A percentile compares a stretch with the other conserved stretches of the same genome.
phyloP scores from a whole-genome alignment of 2,797 vertebrate species.

The Tenualosa ilisha region DNA sequence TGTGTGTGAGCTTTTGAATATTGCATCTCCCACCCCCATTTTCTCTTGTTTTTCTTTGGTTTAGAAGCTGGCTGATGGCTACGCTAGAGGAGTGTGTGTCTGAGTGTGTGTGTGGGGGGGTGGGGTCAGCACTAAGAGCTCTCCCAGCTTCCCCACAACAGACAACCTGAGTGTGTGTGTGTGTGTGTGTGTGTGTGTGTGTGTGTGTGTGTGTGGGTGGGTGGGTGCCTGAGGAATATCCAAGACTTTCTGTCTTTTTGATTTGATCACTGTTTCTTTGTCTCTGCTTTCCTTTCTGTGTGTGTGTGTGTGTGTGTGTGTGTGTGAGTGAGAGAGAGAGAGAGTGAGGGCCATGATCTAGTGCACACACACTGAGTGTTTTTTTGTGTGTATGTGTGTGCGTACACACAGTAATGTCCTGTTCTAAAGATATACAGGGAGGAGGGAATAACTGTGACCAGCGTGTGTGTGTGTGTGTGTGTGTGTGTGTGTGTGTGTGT shows the following conservation, averaged over 20 bases:
- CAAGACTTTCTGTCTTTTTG: no score
- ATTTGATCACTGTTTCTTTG: no score
- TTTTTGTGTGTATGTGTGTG: background rate
- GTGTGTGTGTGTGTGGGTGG: background rate
- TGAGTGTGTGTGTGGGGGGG: no score
- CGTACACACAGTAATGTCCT: background rate
- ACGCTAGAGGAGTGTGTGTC: no score
- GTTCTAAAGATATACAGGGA: no score
- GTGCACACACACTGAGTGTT: no score
- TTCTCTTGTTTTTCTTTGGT: background rate
- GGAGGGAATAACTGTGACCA: no score
- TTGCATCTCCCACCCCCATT: slow-evolving; percentile 48
- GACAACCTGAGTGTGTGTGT: background rate
- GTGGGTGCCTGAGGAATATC: background rate
- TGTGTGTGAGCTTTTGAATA: slow-evolving; percentile 60
- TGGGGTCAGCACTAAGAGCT: background rate
- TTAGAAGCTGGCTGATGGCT: background rate
- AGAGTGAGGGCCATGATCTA: background rate
- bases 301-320: background rate
- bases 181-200: background rate
- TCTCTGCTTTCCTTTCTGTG: background rate
- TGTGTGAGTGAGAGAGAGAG: background rate
- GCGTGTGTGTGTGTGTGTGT: slow-evolving; percentile 22
- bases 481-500: slow-evolving; percentile 25
- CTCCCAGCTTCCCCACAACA: background rate